phyloP scores from a whole-genome alignment of 2,797 vertebrate genomes.

The Sitta carolinensis region DNA sequence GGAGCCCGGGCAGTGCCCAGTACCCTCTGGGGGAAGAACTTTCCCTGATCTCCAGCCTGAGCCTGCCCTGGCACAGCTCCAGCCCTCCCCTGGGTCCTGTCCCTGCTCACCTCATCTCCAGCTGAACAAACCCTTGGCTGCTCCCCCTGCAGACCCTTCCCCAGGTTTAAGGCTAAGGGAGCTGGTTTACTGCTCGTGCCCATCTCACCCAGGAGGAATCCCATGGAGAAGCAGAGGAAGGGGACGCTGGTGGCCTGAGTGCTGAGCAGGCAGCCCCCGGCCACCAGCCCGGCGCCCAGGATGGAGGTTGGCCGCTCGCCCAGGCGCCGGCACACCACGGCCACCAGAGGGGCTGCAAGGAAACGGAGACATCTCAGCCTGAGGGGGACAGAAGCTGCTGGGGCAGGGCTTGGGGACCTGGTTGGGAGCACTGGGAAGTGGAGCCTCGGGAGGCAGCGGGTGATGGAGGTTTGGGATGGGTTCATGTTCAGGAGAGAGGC shows the following conservation, averaged over 20 bases:
- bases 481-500: neutral
- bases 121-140: neutral
- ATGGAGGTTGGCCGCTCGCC: slow-evolving; percentile 83
- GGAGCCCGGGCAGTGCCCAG: neutral
- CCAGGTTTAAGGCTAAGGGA: accelerated
- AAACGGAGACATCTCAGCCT: neutral
- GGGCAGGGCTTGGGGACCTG: neutral
- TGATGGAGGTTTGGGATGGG: neutral
- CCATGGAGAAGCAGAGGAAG: slow-evolving; percentile 93
- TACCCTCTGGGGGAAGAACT: neutral
- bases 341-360: slow-evolving; percentile 80
- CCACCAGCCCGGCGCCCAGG: slow-evolving; percentile 81
- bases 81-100: neutral
- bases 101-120: neutral
- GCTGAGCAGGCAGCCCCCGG: slow-evolving; percentile 86
- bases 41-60: accelerated
- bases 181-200: accelerated
- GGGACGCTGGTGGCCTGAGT: slow-evolving; percentile 83
- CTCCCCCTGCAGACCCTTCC: neutral
- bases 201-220: slow-evolving; percentile 86
- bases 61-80: accelerated
- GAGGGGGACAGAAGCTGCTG: accelerated
- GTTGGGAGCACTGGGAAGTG: accelerated
- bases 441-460: neutral
- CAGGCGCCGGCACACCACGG: slow-evolving; percentile 79